phyloP scores from a whole-genome alignment of 2,888 invertebrate genomes.

The Kuschelorhynchus macadamiae region DNA sequence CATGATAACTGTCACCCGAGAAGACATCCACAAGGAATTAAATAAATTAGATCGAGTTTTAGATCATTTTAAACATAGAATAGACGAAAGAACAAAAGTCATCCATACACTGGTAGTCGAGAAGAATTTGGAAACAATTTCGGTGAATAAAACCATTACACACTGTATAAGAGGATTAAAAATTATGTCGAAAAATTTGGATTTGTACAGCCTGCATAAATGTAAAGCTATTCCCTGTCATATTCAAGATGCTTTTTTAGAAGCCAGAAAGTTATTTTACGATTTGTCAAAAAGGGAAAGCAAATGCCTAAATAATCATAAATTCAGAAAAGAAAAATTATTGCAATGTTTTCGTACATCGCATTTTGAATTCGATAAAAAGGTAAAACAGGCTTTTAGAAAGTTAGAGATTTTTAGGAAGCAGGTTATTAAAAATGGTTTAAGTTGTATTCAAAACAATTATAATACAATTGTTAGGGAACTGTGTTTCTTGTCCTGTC shows the following conservation, averaged over 20 bases:
- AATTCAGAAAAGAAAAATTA: neutral
- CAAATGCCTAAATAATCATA: constrained; percentile 2
- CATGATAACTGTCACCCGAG: constrained; percentile 5
- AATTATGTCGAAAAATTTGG: constrained; percentile 10
- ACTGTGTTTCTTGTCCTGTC: neutral
- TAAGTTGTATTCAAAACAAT: constrained; percentile 17
- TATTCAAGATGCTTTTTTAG: neutral
- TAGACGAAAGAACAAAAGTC: neutral
- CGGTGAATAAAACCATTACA: constrained; percentile 1
- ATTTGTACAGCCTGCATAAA: constrained; percentile 13
- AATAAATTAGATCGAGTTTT: constrained; percentile 10
- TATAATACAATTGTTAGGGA: constrained; percentile 16
- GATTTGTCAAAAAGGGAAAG: neutral
- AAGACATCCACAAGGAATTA: neutral
- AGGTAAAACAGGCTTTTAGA: neutral
- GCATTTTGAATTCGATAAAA: neutral
- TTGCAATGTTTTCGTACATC: neutral
- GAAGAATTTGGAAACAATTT: neutral
- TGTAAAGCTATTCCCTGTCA: neutral
- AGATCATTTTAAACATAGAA: neutral
- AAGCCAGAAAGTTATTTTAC: constrained; percentile 5
- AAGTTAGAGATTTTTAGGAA: neutral
- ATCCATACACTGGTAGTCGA: neutral
- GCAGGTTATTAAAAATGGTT: neutral
- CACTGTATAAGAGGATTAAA: constrained; percentile 13